Evolutionary conservation across 2,888 invertebrate genomes (phyloP).

Genomic region (Argyresthia goedartella): DNA sequence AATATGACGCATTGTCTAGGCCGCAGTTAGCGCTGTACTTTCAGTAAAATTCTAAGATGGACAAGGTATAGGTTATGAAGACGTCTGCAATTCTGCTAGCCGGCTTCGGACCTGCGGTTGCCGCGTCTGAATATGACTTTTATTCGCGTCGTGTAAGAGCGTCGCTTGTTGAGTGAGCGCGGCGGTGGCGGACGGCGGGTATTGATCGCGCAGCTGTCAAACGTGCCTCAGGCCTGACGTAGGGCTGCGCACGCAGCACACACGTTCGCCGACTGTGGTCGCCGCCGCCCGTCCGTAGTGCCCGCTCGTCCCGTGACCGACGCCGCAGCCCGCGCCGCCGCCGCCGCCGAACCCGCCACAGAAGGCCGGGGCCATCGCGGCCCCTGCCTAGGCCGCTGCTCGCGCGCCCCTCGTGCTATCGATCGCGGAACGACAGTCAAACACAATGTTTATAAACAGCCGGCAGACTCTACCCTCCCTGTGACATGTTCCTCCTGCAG

Average conservation of each 20-base stretch:
- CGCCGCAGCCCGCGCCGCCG: slow-evolving; percentile 5
- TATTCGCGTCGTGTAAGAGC: no score
- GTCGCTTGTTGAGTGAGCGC: slow-evolving; percentile 3
- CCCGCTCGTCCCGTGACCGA: slow-evolving; percentile 27
- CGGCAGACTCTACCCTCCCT: slow-evolving; percentile 54
- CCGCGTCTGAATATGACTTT: no score
- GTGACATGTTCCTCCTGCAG: slow-evolving; percentile 25
- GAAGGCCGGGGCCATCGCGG: slow-evolving; percentile 23
- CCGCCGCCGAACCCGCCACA: background rate
- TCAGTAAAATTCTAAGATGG: no score
- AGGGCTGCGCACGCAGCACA: slow-evolving; percentile 12
- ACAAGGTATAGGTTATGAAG: no score
- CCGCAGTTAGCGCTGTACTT: no score
- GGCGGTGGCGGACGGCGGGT: slow-evolving; percentile 14
- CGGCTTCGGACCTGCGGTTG: no score
- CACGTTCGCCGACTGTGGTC: background rate
- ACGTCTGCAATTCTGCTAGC: no score
- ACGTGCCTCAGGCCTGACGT: slow-evolving; percentile 48
- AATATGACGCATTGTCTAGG: no score
- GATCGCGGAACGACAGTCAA: slow-evolving; percentile 28
- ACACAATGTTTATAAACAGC: slow-evolving; percentile 66
- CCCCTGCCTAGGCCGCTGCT: slow-evolving; percentile 27
- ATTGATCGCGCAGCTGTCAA: slow-evolving; percentile 40
- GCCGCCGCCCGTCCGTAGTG: slow-evolving; percentile 10
- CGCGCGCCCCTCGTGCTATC: slow-evolving; percentile 38